Base-by-base conservation (phyloP, 2,888 invertebrate genomes). In the Chrysolina haemoptera region DNA sequence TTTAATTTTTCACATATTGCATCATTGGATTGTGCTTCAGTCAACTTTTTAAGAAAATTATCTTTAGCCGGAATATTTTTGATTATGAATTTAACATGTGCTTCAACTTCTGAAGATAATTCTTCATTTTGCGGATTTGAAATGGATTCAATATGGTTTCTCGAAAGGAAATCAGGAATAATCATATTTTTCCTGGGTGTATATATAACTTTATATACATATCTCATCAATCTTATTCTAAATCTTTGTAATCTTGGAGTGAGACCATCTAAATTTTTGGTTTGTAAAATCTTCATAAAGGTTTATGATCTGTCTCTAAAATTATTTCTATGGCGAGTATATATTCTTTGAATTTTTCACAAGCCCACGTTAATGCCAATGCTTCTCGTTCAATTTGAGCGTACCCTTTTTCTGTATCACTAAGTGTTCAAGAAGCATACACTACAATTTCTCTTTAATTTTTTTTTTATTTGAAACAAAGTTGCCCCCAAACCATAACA, bases 371-470 rank as follows among this genome's bases (percentile, higher is more conserved):
- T 1, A 86, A 69, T 10, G 84, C 86, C 9, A 87, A 73, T 0
- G 85, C 83, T 78, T 88, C 86, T 75, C 86, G 85, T 74, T 88
- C 86, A 14, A 87, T 86, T 75, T 86, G 84, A 0, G 85, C 84
- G 70, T 86, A 87, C 27, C 22, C 75, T 78, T 74, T 87, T 86
- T 4, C 84, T 76, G 5, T 71, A 74, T 53, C 79, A 81, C 22
- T 16, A 35, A 87, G 70, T 16, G 82, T 79, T 75, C 83, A 78
- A 1, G 85, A 86, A 0, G 83, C 84, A 76, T 85, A 87, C 1
- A 83, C 83, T 9, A 88, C 82, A 66, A 84, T 78, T 73, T 81
- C 73, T 41, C 64, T 41, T 41, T 14, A 62, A 11, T 75, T 72
- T 6, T 76, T 73, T 53, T 12, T 81, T 74, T 68, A 80, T 62